Percentiles rank a stretch among this genome's conserved stretches.
These are phyloP conservation scores for Cladorhizidae sp. DNA, from an alignment of 37 sponge, comb jelly and placozoan species.

Conservation along the genomic window DNA sequence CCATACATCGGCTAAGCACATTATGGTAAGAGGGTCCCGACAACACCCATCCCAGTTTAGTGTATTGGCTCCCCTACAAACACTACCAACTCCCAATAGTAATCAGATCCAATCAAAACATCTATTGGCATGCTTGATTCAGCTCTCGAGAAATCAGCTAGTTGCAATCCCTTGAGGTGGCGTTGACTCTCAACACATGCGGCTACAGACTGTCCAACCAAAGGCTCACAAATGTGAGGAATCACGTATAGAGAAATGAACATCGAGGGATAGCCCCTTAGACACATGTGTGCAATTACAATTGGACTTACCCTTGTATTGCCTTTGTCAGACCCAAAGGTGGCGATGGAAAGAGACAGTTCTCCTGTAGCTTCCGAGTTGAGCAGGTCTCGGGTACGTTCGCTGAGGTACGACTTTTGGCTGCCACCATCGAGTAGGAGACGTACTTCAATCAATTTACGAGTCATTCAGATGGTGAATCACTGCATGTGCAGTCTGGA, in stretches of 20 bases:
- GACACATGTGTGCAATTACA: background rate
- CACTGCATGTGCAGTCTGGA: too few relatives aligned
- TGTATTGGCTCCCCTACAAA: conserved; percentile 8
- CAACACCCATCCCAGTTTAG: conserved; percentile 59
- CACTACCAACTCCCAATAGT: conserved; percentile 27
- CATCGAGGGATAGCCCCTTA: background rate
- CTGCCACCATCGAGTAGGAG: conserved; percentile 17
- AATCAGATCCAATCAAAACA: conserved; percentile 23
- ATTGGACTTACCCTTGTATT: background rate
- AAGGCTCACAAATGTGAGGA: conserved; percentile 23
- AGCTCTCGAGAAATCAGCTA: background rate
- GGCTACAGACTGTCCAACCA: background rate
- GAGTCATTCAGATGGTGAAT: background rate
- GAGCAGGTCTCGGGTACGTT: conserved; percentile 6
- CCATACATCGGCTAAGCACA: background rate
- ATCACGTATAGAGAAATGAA: background rate
- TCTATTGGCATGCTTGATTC: background rate
- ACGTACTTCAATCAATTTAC: background rate
- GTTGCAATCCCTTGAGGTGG: conserved; percentile 9
- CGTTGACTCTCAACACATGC: background rate
- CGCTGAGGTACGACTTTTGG: conserved; percentile 32
- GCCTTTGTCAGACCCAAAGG: conserved; percentile 33
- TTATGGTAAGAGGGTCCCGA: conserved; percentile 14
- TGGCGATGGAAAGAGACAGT: conserved; percentile 10
- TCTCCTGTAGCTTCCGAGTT: background rate